These are phyloP conservation scores for Sphenopsis melanotis DNA, from an alignment of 2,797 vertebrate genomes.

Conservation along the genomic window DNA sequence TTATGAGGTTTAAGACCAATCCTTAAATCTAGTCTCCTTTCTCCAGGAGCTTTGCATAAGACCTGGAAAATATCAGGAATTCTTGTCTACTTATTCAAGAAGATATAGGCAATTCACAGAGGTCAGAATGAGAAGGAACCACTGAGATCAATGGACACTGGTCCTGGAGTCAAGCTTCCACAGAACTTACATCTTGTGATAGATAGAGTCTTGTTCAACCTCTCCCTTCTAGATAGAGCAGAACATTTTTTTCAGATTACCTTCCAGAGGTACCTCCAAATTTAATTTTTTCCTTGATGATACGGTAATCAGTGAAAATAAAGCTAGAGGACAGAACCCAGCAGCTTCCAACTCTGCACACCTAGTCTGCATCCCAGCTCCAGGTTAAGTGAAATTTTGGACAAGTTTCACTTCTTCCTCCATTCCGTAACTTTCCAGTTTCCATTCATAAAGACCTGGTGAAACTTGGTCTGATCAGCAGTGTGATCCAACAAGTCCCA, in stretches of 20 bases:
- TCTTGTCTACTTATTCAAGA: background rate
- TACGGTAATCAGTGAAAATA: background rate
- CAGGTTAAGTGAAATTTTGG: background rate
- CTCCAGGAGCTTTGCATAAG: background rate
- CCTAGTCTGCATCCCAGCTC: background rate
- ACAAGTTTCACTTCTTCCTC: background rate
- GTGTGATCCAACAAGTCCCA: background rate
- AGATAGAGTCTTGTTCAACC: background rate
- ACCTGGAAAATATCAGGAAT: background rate
- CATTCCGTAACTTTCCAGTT: background rate
- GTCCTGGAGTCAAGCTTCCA: background rate
- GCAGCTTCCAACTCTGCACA: background rate
- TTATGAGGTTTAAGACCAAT: background rate
- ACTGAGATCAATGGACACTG: rapidly evolving
- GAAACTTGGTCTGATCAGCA: background rate
- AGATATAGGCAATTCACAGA: background rate
- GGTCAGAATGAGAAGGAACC: background rate
- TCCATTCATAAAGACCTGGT: background rate
- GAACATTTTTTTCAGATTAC: background rate
- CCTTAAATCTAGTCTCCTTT: background rate
- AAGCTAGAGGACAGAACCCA: background rate
- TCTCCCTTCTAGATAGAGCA: background rate
- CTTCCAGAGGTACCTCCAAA: background rate
- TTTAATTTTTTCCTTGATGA: background rate
- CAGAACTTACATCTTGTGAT: background rate